Evolutionary conservation across 2,113 vertebrate genomes (phyloP).

Genomic region (Ceyx melanurus): DNA sequence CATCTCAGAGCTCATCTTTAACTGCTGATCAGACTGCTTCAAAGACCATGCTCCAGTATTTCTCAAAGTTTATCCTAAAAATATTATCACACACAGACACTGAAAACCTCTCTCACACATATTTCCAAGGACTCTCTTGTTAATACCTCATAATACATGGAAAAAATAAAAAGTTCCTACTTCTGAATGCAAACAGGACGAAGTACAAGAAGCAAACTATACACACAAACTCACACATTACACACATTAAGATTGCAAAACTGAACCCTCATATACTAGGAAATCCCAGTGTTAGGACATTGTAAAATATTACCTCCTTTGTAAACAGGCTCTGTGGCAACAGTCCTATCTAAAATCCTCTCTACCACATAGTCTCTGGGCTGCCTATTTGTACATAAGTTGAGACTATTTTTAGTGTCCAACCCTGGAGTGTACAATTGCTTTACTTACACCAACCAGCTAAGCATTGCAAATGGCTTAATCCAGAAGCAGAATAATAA

Average conservation of each 20-base stretch:
- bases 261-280: neutral
- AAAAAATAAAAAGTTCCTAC: neutral
- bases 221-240: neutral
- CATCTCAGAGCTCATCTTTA: neutral
- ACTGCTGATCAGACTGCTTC: neutral
- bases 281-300: neutral
- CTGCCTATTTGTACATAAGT: neutral
- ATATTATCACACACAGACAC: neutral
- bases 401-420: neutral
- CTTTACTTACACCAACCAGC: neutral
- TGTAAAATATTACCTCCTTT: accelerated
- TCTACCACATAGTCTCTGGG: neutral
- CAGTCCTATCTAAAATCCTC: neutral
- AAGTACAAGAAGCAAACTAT: neutral
- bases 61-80: neutral
- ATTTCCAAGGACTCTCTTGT: neutral
- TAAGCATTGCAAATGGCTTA: neutral
- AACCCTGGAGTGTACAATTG: neutral
- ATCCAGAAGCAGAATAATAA: neutral
- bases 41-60: neutral
- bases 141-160: neutral
- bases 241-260: neutral
- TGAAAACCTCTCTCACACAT: neutral
- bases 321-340: neutral
- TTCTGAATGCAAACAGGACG: neutral